Evolutionary conservation across 2,888 invertebrate species (phyloP).

Genomic region (Dasypolia templi): DNA sequence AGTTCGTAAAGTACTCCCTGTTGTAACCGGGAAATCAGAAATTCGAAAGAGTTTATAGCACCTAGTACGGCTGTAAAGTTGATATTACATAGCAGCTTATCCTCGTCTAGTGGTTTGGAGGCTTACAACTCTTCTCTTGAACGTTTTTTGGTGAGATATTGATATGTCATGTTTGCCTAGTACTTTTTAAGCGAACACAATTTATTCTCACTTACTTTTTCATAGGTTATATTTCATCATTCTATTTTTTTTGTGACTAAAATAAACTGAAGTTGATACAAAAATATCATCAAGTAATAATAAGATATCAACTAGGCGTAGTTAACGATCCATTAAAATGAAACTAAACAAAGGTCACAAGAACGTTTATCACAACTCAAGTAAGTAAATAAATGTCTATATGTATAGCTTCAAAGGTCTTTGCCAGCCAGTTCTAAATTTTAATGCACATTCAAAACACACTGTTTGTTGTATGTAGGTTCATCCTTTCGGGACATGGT

Average conservation of each 20-base stretch:
- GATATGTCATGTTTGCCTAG: constrained; percentile 40
- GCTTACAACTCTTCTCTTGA: constrained; percentile 27
- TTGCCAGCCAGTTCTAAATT: constrained; percentile 6
- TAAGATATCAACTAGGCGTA: background rate
- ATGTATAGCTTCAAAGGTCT: background rate
- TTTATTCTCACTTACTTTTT: constrained; percentile 26
- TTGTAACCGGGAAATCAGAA: constrained; percentile 53
- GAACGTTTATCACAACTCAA: background rate
- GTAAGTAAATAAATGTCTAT: constrained; percentile 14
- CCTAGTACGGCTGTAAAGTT: constrained; percentile 41
- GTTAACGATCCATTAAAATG: background rate
- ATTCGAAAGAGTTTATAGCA: constrained; percentile 53
- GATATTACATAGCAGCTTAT: constrained; percentile 40
- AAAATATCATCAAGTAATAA: background rate
- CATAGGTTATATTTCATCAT: background rate
- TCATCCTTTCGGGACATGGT: constrained; percentile 2
- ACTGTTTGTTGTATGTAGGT: background rate
- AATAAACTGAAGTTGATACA: background rate
- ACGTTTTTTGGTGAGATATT: constrained; percentile 44
- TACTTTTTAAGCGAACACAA: constrained; percentile 32
- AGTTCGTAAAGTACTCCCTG: constrained; percentile 38
- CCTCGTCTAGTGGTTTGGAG: constrained; percentile 37
- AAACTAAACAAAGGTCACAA: background rate
- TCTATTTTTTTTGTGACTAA: background rate
- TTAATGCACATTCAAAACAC: background rate